Evolutionary conservation across 1,140 invertebrate genomes (phyloP).

Genomic region (Drosophila pectinifera): DNA sequence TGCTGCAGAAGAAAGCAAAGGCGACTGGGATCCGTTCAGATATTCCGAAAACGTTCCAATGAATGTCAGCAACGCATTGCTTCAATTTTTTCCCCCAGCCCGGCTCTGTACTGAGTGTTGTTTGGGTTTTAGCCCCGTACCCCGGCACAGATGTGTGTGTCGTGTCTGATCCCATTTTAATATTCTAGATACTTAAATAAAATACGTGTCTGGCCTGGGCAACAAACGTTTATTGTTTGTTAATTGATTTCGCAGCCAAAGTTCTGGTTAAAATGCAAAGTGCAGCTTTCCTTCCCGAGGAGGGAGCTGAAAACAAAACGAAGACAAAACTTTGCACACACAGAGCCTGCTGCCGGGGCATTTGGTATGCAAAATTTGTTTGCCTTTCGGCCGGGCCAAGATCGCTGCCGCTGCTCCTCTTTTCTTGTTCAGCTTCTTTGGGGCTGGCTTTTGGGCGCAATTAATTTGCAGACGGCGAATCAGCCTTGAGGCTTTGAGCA

Average conservation of each 20-base stretch:
- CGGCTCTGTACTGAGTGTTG: background rate
- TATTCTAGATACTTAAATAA: slow-evolving; percentile 85
- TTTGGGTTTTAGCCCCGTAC: slow-evolving; percentile 1
- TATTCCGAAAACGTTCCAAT: slow-evolving; percentile 82
- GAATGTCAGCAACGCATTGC: slow-evolving; percentile 79
- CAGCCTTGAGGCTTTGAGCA: slow-evolving; percentile 69
- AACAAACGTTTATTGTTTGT: slow-evolving; percentile 85
- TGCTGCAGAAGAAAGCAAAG: slow-evolving; percentile 65
- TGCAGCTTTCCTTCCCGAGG: slow-evolving; percentile 57
- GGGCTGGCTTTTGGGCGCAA: slow-evolving; percentile 58
- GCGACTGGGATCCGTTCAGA: slow-evolving; percentile 55
- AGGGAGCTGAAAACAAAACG: slow-evolving; percentile 2
- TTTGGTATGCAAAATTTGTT: slow-evolving; percentile 84
- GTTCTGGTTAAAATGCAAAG: slow-evolving; percentile 84
- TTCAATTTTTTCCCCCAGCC: slow-evolving; percentile 66
- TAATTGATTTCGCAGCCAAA: slow-evolving; percentile 82
- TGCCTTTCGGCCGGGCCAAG: slow-evolving; percentile 56
- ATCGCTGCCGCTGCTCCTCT: slow-evolving; percentile 23
- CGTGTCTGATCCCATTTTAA: slow-evolving; percentile 84
- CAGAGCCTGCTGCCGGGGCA: slow-evolving; percentile 31
- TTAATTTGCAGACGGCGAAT: slow-evolving; percentile 79
- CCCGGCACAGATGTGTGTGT: slow-evolving; percentile 39
- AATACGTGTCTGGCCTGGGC: slow-evolving; percentile 81
- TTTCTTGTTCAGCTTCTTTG: slow-evolving; percentile 13
- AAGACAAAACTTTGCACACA: slow-evolving; percentile 40